Percentiles rank a stretch among this genome's conserved stretches.
Evolutionary conservation across 2,888 invertebrate species (phyloP).

Genomic region (Catocala fraxini): DNA sequence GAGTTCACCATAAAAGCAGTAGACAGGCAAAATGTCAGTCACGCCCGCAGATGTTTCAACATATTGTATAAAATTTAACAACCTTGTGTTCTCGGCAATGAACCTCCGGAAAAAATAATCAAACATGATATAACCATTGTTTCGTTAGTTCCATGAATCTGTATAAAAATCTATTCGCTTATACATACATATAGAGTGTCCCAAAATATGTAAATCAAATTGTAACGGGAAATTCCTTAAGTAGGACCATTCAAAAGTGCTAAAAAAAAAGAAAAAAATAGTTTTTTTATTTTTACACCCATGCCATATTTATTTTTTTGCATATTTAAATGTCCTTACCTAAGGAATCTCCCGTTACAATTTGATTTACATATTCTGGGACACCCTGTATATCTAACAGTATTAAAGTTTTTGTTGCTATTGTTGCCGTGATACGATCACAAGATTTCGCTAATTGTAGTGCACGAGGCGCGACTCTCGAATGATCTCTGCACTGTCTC

Average conservation of each 20-base stretch:
- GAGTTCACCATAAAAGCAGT: slow-evolving; percentile 37
- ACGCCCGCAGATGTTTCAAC: slow-evolving; percentile 54
- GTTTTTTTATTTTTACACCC: too few species aligned
- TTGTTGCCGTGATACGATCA: slow-evolving; percentile 61
- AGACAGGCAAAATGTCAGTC: slow-evolving; percentile 51
- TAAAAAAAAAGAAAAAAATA: too few species aligned
- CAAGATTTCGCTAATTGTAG: slow-evolving; percentile 71
- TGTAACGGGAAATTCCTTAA: too few species aligned
- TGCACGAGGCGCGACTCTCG: slow-evolving; percentile 54
- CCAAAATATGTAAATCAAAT: too few species aligned
- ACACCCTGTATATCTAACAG: slow-evolving; percentile 40
- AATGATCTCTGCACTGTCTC: slow-evolving; percentile 57
- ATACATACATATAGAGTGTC: not conserved
- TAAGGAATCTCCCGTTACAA: too few species aligned
- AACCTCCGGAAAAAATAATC: slow-evolving; percentile 56
- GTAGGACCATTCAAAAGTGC: too few species aligned
- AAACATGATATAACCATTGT: slow-evolving; percentile 56
- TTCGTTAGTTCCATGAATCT: slow-evolving; percentile 45
- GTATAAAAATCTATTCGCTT: slow-evolving; percentile 42
- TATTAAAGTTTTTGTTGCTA: slow-evolving; percentile 55
- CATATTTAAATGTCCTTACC: too few species aligned
- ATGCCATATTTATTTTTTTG: too few species aligned
- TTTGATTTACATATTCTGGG: too few species aligned
- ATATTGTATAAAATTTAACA: slow-evolving; percentile 57
- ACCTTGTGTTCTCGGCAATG: slow-evolving; percentile 66